Conservation (phyloP, 2,797 vertebrate species). For the Philypnodon macrostomus region DNA sequence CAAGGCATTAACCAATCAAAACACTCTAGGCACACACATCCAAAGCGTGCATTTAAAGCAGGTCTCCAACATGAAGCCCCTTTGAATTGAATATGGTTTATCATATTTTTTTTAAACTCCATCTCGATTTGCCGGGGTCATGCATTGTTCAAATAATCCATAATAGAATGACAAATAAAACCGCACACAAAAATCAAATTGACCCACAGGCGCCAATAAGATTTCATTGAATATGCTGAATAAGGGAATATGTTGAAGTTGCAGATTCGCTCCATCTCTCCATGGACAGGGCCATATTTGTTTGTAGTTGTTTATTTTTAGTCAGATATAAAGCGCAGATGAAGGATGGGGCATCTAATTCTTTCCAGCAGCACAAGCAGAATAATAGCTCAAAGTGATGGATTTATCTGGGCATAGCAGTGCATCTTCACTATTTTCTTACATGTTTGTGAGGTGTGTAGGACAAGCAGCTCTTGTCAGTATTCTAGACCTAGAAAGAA, state of each 20-base stretch:
- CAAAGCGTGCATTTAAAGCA: conserved; percentile 47
- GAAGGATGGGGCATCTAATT: conserved; percentile 59
- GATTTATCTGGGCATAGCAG: conserved; percentile 56
- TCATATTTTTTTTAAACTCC: conserved; percentile 29
- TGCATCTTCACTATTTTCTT: conserved; percentile 48
- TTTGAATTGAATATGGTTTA: conserved; percentile 44
- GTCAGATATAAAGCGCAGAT: conserved; percentile 60
- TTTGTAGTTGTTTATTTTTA: conserved; percentile 67
- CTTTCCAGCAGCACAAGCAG: conserved; percentile 53
- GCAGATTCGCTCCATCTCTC: conserved; percentile 29
- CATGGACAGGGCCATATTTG: conserved; percentile 40
- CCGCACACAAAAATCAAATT: conserved; percentile 39
- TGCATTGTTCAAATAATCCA: conserved; percentile 31
- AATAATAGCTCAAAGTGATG: conserved; percentile 73
- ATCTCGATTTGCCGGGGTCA: conserved; percentile 27
- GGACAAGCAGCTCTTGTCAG: conserved; percentile 29
- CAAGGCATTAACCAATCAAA: conserved; percentile 43
- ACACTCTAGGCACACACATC: conserved; percentile 36
- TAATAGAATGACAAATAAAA: conserved; percentile 45
- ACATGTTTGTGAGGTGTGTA: conserved; percentile 14
- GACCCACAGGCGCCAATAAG: conserved; percentile 30
- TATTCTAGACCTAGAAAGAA: conserved; percentile 28
- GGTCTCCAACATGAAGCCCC: conserved; percentile 40
- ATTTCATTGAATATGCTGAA: conserved; percentile 29
- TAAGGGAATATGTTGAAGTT: conserved; percentile 24